Evolutionary conservation across 2,113 vertebrate genomes (phyloP).

Genomic region (Spizaetus ornatus): DNA sequence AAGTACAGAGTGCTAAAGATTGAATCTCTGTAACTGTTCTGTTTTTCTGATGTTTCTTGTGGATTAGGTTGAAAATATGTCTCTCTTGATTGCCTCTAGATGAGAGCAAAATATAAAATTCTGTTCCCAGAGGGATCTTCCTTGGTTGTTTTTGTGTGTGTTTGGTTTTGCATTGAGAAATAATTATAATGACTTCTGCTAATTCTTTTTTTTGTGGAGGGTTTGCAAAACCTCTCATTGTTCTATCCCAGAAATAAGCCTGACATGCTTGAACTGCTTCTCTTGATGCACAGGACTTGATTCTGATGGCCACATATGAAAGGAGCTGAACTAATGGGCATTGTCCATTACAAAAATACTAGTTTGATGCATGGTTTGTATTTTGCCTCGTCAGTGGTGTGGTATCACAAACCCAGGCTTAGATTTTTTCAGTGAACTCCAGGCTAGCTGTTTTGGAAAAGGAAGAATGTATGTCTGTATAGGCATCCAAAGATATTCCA

Average conservation of each 20-base stretch:
- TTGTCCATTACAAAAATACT: conserved; percentile 7
- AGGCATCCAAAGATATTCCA: neutral
- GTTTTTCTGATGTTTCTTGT: neutral
- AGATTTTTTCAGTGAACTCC: neutral
- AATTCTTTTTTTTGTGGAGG: neutral
- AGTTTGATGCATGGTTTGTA: conserved; percentile 10
- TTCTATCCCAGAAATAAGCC: neutral
- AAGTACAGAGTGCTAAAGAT: neutral
- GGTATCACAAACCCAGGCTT: neutral
- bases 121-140: neutral
- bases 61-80: neutral
- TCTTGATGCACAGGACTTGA: neutral
- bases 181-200: neutral
- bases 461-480: neutral
- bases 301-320: neutral
- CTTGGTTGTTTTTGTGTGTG: neutral
- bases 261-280: neutral
- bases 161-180: neutral
- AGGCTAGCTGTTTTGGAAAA: neutral
- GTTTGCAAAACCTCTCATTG: neutral
- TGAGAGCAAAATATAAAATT: neutral
- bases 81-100: neutral
- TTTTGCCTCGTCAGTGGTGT: neutral
- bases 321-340: neutral
- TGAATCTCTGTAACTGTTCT: neutral